These are phyloP conservation scores for Tetrao urogallus DNA, from an alignment of 2,113 vertebrate species.

Conservation along the genomic window DNA sequence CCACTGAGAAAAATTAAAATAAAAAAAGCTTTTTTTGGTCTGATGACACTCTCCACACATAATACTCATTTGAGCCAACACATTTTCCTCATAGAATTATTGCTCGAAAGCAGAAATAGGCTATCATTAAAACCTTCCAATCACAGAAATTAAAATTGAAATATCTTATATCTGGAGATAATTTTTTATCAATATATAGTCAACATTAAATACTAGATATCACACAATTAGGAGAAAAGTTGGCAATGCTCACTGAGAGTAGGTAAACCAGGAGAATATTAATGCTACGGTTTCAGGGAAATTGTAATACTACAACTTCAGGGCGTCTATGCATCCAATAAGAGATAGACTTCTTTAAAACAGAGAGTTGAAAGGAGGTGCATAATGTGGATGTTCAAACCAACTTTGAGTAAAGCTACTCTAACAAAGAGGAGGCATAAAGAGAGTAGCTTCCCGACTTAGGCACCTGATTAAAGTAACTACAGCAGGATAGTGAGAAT, in stretches of 20 bases:
- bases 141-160: neutral
- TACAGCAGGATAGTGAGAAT: neutral
- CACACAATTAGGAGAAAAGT: neutral
- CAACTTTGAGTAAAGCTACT: neutral
- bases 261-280: neutral
- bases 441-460: neutral
- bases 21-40: neutral
- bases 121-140: neutral
- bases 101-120: neutral
- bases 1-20: neutral
- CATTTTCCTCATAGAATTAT: neutral
- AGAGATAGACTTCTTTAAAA: neutral
- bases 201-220: neutral
- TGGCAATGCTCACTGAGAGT: neutral
- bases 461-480: accelerated
- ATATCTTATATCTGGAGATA: neutral
- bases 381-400: neutral
- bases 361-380: neutral
- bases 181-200: neutral
- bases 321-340: neutral
- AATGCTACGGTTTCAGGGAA: neutral
- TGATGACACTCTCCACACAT: neutral
- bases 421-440: neutral
- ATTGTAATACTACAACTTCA: accelerated
- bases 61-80: neutral